Evolutionary conservation across 2,888 invertebrate genomes (phyloP), one percentile per base, ranked within the genome.

Genomic region (Hydrotaea cyrtoneurina): DNA sequence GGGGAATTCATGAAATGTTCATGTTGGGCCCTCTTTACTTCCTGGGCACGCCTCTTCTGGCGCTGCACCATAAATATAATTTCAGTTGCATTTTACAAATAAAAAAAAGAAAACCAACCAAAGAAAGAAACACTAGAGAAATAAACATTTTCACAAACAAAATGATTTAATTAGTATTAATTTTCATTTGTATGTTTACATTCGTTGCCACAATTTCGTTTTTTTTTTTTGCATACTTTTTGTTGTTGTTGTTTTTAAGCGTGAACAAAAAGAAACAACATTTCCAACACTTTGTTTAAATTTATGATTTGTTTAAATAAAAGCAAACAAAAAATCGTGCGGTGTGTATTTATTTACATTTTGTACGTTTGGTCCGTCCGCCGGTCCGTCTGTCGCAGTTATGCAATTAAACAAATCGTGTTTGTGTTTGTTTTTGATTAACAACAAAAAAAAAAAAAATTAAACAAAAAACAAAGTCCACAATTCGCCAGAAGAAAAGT

Each of bases 111-210:
- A 50, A 50, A n/a, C 50, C 13, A n/a, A n/a, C n/a, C n/a, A n/a
- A n/a, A n/a, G n/a, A n/a, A n/a, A n/a, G n/a, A 50, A 15, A 50
- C 15, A 15, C 4, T n/a, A n/a, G n/a, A 15, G 5, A 50, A 4
- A 50, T n/a, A 1, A 50, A 50, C n/a, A n/a, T 50, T n/a, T 59
- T 59, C 19, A 78, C 69, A 78, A 80, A 78, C 73, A 73, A 66
- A 66, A 78, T 75, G 77, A 84, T 78, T 84, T 78, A 84, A 84
- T 84, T 78, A 78, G 31, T 80, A 53, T 80, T 84, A 80, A 69
- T 78, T 83, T 83, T 78, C 43, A 64, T 78, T 82, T 59, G 59
- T 59, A 2, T 59, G 23, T 26, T 59, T 59, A 59, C 59, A 26
- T 26, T 23, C 26, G 21, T 59, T 59, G 2, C 59, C 21, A 39